These are phyloP conservation scores for Sebastes hopkinsi DNA, from an alignment of 2,797 vertebrate genomes.

Conservation along the genomic window DNA sequence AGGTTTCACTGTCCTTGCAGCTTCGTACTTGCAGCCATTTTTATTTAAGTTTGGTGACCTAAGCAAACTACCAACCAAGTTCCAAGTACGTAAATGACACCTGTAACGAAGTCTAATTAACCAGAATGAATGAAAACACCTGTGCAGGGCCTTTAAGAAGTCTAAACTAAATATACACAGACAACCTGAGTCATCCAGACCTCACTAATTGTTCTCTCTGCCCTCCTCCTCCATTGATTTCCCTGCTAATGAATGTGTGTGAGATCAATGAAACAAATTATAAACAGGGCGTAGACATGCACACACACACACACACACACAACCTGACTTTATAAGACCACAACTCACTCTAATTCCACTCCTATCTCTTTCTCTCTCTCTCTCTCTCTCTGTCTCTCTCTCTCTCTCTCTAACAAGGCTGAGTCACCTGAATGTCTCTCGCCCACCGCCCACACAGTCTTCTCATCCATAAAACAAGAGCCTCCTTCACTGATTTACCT, in stretches of 20 bases:
- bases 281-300: not conserved
- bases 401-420: conserved; percentile 1
- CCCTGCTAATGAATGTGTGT: conserved; percentile 29
- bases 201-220: conserved; percentile 34
- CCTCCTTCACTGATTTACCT: conserved; percentile 8
- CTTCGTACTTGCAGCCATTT: not conserved
- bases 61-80: not conserved
- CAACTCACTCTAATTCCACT: conserved; percentile 2
- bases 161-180: not conserved
- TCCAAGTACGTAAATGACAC: not conserved
- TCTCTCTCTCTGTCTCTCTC: too few species aligned
- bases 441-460: not conserved
- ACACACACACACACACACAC: not conserved
- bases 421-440: conserved; percentile 13
- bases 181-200: conserved; percentile 52
- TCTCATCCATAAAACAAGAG: conserved; percentile 48
- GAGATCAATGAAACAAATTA: conserved; percentile 50
- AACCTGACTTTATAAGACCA: conserved; percentile 2
- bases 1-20: not conserved
- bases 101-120: not conserved
- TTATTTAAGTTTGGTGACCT: not conserved
- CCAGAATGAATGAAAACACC: not conserved
- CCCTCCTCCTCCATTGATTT: conserved; percentile 47
- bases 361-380: not conserved
- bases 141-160: not conserved